phyloP scores from a whole-genome alignment of 2,888 invertebrate genomes.

The Ferrisia virgata region DNA sequence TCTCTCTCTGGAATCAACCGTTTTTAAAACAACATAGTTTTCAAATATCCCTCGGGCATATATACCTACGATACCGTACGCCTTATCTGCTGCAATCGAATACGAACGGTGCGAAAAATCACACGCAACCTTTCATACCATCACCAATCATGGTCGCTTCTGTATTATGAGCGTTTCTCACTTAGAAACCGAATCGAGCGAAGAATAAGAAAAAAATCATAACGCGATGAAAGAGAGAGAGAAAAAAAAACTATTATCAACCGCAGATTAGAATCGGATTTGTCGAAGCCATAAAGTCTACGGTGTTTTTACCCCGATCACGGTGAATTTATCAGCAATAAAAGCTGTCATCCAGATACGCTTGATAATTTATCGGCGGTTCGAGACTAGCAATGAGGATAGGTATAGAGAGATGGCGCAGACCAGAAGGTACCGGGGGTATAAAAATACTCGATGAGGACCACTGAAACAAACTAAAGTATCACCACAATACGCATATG shows the following conservation, averaged over 20 bases:
- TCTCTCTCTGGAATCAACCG: too few species aligned
- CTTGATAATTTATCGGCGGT: not conserved
- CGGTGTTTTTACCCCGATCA: not conserved
- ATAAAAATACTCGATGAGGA: not conserved
- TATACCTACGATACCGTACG: too few species aligned
- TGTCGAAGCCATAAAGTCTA: not conserved
- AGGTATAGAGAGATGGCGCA: not conserved
- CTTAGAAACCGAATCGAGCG: not conserved
- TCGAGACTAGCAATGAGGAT: too few species aligned
- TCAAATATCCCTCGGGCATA: not conserved
- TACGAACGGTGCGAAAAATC: not conserved
- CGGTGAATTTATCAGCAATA: conserved; percentile 23
- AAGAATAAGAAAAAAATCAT: too few species aligned
- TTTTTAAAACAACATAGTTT: not conserved
- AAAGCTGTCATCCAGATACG: conserved; percentile 3
- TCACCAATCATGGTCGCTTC: not conserved
- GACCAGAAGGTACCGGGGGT: not conserved
- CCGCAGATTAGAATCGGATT: not conserved
- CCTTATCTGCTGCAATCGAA: not conserved
- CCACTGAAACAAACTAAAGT: not conserved
- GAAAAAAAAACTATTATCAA: not conserved
- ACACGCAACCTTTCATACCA: not conserved
- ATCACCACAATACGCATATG: not conserved
- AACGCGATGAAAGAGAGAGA: too few species aligned
- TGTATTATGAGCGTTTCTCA: not conserved